Evolutionary conservation across 2,888 invertebrate genomes (phyloP), one percentile per base, ranked within the genome.

Genomic region (Orchesella flavescens): DNA sequence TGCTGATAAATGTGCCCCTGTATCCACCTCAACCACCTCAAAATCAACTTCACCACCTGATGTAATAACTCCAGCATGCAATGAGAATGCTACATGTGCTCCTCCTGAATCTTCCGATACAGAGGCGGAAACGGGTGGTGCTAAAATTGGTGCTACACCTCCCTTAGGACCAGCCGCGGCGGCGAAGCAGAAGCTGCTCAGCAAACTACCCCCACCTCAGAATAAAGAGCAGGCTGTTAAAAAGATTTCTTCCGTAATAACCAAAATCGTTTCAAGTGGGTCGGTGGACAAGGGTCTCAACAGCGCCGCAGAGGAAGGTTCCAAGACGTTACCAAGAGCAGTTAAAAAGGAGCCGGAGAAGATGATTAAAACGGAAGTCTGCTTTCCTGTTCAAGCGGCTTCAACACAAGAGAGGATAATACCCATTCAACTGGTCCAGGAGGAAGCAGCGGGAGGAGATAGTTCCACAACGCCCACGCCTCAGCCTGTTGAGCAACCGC

Each of bases 361-460:
- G 44, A 82, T 65, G 0, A 63, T 85, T 0, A 86, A 84, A 71
- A 92, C 92, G 43, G 93, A 93, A 88, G 91, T 93, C 5, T 91
- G 92, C 1, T 92, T 93, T 86, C 93, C 93, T 0, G 92, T 93
- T 21, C 71, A 77, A 17, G 10, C 80, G 15, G 53, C 59, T 74
- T 88, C 88, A 7, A 89, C 89, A 79, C 93, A 92, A 86, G 94
- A 94, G 90, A 91, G 93, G 87, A 93, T 94, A 87, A 94, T 94
- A 89, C 94, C 94, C 55, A 94, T 94, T 88, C 90, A 91, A 17
- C 90, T 92, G 83, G 92, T 92, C 87, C 84, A 86, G 15, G 87
- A 87, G 12, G 12, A 53, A 21, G 7, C 71, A 3, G 1, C 71
- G 1, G 13, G n/a, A 24, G 15, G 59, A 44, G 15, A 69, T n/a